phyloP scores from a whole-genome alignment of 2,797 vertebrate species.

The Epinephelus malabaricus region DNA sequence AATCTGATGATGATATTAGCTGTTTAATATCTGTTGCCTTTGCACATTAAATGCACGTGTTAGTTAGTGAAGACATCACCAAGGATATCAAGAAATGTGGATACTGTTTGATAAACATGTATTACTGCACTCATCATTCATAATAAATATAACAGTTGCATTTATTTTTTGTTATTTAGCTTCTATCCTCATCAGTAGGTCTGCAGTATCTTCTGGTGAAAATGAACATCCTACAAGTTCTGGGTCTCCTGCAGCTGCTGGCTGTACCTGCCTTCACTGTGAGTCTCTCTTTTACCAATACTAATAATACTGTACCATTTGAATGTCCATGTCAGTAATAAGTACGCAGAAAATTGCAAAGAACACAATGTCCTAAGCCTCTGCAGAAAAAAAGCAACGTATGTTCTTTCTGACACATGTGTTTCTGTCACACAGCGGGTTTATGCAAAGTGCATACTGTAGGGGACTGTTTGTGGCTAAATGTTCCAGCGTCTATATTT shows the following conservation, averaged over 20 bases:
- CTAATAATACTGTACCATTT: background rate
- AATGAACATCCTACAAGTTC: constrained; percentile 78
- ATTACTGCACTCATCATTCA: background rate
- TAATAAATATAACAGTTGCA: background rate
- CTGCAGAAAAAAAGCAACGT: background rate
- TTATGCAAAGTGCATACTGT: constrained; percentile 28
- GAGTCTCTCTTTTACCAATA: constrained; percentile 55
- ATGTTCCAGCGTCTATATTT: constrained; percentile 61
- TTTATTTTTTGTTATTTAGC: background rate
- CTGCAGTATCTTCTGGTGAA: constrained; percentile 48
- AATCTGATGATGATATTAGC: background rate
- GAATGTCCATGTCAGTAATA: background rate
- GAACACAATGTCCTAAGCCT: constrained; percentile 16
- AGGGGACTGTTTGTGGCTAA: constrained; percentile 50
- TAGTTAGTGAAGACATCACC: background rate
- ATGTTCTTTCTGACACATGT: constrained; percentile 3
- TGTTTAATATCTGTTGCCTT: background rate
- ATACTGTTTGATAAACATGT: background rate
- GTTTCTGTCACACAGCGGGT: constrained; percentile 16
- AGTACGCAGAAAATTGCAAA: background rate
- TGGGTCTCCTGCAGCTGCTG: constrained; percentile 75
- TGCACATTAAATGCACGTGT: background rate
- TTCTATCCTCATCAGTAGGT: constrained; percentile 1
- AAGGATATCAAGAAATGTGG: background rate
- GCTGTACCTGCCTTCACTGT: constrained; percentile 71